Evolutionary conservation across 2,888 invertebrate genomes (phyloP), one percentile per base, ranked within the genome.

Genomic region (Neoascia interrupta): DNA sequence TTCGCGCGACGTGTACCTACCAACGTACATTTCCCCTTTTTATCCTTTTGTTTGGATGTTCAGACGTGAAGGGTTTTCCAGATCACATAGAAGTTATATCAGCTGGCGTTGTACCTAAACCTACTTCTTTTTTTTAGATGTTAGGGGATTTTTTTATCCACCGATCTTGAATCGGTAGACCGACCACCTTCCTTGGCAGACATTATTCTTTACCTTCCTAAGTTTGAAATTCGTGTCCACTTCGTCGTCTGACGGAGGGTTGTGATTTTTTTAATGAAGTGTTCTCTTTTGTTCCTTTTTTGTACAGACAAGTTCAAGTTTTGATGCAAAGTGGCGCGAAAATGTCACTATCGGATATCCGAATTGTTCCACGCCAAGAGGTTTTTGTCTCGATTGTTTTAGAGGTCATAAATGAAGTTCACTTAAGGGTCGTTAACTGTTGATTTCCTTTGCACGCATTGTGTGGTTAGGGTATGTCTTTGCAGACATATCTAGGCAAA

Each of bases 1-100:
- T 79, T 79, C 76, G 73, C 76, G 76, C 76, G 64, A n/a, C n/a
- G n/a, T n/a, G n/a, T n/a, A n/a, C n/a, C n/a, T n/a, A n/a, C n/a
- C n/a, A n/a, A n/a, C 58, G 58, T 72, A 66, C 66, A 58, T 79
- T 79, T 79, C 72, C 76, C 76, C 76, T 66, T 79, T 70, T 28
- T 16, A 49, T 41, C 34, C 53, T 41, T 53, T 79, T 72, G 76
- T 76, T 64, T 39, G 37, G 31, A 37, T 58, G 61, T 76, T 64
- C 53, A 36, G 36, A 36, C 47, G 69, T 75, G 61, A 69, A 70
- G 64, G 53, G 63, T 53, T 72, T 70, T 47, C 56, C 49, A 47
- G 53, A 61, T 49, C 60, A 28, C 34, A 36, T 54, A 66, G 60
- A 60, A 45, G 39, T 70, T 66, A 16, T 54, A 66, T 79, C 76